These are phyloP conservation scores for Gallinago stenura DNA, from an alignment of 2,797 vertebrate species.

Conservation along the genomic window DNA sequence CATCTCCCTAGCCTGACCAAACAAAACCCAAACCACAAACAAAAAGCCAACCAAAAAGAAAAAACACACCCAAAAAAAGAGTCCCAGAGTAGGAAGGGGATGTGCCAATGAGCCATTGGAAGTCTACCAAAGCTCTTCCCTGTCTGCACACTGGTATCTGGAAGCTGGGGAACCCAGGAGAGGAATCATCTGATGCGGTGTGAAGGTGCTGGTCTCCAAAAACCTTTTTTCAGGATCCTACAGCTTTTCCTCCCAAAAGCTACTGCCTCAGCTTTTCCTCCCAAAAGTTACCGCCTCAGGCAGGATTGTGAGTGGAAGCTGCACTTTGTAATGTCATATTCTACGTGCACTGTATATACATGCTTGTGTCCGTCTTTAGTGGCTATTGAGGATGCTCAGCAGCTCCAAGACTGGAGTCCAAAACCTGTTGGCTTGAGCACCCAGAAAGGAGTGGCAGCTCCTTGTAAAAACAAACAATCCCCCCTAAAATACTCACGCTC, in stretches of 20 bases:
- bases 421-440: background rate
- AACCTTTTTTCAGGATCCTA: background rate
- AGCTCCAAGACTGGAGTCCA: background rate
- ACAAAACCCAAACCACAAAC: no score
- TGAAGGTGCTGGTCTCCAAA: background rate
- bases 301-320: background rate
- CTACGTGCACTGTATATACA: rapidly evolving
- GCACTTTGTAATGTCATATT: rapidly evolving
- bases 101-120: background rate
- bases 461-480: background rate
- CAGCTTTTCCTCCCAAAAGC: background rate
- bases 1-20: background rate
- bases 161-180: background rate
- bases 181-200: rapidly evolving
- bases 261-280: background rate
- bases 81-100: background rate
- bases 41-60: background rate
- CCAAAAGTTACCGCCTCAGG: background rate
- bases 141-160: background rate
- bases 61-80: background rate
- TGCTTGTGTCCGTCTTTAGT: background rate
- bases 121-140: background rate
- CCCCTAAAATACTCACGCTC: background rate
- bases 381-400: background rate
- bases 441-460: background rate